Percentiles rank a stretch among this genome's conserved stretches.
Evolutionary conservation across 2,113 vertebrate genomes (phyloP).

Genomic region (Phyllopteryx taeniolatus): DNA sequence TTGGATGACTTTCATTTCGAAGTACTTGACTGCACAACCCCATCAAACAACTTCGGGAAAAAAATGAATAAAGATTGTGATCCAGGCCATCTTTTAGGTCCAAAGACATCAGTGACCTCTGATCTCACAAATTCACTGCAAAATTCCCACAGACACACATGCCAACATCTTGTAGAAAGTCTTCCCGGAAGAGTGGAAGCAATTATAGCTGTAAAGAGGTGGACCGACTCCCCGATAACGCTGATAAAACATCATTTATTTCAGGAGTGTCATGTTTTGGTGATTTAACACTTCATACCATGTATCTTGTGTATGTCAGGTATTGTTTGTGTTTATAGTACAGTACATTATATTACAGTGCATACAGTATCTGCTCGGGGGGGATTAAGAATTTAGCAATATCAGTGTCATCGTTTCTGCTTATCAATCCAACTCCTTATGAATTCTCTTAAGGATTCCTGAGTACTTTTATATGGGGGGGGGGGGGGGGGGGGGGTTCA

Average conservation of each 20-base stretch:
- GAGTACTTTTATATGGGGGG: too few species aligned
- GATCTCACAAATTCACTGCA: background rate
- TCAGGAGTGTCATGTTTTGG: background rate
- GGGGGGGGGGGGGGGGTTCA: too few species aligned
- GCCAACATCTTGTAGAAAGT: background rate
- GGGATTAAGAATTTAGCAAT: too few species aligned
- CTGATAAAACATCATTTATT: background rate
- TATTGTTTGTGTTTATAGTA: background rate
- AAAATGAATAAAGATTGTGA: background rate
- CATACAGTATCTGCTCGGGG: too few species aligned
- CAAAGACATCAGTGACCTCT: background rate
- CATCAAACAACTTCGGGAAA: background rate
- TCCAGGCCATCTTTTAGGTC: background rate
- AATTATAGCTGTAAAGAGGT: background rate
- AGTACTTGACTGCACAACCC: background rate
- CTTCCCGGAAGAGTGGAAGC: background rate
- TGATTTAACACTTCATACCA: background rate
- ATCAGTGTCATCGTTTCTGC: too few species aligned
- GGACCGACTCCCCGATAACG: background rate
- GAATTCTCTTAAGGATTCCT: too few species aligned
- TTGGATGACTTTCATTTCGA: conserved; percentile 2
- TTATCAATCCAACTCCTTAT: too few species aligned
- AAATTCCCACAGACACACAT: background rate
- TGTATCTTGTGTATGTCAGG: background rate
- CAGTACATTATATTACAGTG: background rate